A percentile compares a stretch with the other conserved stretches of the same genome.
Evolutionary conservation across 92 coral and sea anemone species (phyloP).

Genomic region (Zoanthus sociatus): DNA sequence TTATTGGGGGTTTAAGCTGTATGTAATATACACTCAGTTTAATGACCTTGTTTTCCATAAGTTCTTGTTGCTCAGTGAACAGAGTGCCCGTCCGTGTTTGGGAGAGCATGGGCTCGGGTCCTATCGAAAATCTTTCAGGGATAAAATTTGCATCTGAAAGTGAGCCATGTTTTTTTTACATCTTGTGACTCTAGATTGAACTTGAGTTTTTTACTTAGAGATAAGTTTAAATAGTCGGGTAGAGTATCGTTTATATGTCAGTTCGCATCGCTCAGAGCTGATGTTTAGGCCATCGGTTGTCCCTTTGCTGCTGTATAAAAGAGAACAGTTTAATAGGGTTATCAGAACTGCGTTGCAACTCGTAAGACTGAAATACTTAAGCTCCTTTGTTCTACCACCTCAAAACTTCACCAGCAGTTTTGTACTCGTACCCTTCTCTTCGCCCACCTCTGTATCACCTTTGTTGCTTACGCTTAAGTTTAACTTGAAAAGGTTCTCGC

Average conservation of each 20-base stretch:
- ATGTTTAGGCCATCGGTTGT: conserved; percentile 65
- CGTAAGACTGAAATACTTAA: conserved; percentile 75
- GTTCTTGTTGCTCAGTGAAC: too few relatives aligned
- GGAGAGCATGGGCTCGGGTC: too few relatives aligned
- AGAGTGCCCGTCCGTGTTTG: too few relatives aligned
- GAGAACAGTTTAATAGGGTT: conserved; percentile 74
- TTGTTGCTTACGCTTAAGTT: not conserved
- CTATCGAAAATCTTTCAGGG: too few relatives aligned
- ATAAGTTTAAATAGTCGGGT: conserved; percentile 40
- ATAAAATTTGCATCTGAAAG: too few relatives aligned
- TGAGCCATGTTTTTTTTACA: too few relatives aligned
- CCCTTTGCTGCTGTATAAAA: conserved; percentile 46
- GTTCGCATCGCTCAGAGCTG: conserved; percentile 54
- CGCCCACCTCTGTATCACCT: not conserved
- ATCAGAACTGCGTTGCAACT: conserved; percentile 66
- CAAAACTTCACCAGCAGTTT: conserved; percentile 19
- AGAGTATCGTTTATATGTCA: not conserved
- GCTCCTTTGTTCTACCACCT: conserved; percentile 85
- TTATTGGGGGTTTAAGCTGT: too few relatives aligned
- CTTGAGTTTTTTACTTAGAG: too few relatives aligned
- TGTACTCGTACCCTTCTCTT: conserved; percentile 30
- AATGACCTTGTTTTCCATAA: too few relatives aligned
- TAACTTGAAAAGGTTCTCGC: too few relatives aligned
- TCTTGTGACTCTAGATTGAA: too few relatives aligned
- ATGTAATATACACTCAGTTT: too few relatives aligned